Evolutionary conservation across 2,113 vertebrate genomes (phyloP).

Genomic region (Carassius gibelio): DNA sequence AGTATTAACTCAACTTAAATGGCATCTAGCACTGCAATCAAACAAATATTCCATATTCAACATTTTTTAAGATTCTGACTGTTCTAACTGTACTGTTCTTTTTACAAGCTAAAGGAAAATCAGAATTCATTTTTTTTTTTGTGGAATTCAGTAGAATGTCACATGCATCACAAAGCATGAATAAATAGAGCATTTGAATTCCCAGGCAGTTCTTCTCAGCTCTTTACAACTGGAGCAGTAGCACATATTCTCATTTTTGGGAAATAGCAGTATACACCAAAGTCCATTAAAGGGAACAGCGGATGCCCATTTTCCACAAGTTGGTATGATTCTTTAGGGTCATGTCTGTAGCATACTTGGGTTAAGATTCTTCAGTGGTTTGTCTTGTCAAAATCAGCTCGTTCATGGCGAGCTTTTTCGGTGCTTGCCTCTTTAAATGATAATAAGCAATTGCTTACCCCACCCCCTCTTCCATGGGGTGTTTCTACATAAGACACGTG

Average conservation of each 20-base stretch:
- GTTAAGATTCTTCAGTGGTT: too few relatives aligned
- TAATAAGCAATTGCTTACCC: too few relatives aligned
- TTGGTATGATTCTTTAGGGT: too few relatives aligned
- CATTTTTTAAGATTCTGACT: background rate
- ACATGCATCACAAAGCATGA: background rate
- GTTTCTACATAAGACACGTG: too few relatives aligned
- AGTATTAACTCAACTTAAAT: background rate
- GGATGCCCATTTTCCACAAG: too few relatives aligned
- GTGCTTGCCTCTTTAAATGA: too few relatives aligned
- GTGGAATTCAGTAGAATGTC: background rate
- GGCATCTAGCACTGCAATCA: background rate
- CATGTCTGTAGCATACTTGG: too few relatives aligned
- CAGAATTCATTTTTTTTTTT: background rate
- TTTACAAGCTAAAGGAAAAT: background rate
- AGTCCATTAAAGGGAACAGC: background rate
- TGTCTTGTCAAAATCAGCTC: too few relatives aligned
- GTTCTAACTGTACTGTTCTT: background rate
- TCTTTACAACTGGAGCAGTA: background rate
- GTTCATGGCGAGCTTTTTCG: too few relatives aligned
- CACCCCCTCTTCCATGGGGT: too few relatives aligned
- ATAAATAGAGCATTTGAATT: background rate
- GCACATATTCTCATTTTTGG: background rate
- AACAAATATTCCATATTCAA: background rate
- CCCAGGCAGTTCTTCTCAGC: background rate
- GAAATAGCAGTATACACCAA: background rate